These are phyloP conservation scores for Scaptomyza tumidula DNA, from an alignment of 2,888 invertebrate genomes.

Conservation along the genomic window DNA sequence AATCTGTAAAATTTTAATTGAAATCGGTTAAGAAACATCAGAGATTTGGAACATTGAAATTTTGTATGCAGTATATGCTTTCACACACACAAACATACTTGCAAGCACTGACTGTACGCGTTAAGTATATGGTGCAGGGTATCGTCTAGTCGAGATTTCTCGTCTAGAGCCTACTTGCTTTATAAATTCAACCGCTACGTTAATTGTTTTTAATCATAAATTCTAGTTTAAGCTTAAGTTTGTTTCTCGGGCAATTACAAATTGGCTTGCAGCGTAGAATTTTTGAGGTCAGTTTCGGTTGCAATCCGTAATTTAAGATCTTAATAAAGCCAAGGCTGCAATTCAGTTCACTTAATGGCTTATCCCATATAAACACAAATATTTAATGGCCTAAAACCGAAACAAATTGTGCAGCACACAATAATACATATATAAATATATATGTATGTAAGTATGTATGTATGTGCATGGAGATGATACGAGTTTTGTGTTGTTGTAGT, in stretches of 20 bases:
- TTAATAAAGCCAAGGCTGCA: constrained; percentile 25
- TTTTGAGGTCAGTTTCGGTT: constrained; percentile 5
- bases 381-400: constrained; percentile 15
- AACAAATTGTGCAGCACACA: constrained; percentile 29
- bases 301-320: constrained; percentile 25
- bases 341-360: constrained; percentile 50
- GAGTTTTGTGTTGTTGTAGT: neutral
- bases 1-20: too few relatives aligned
- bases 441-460: neutral
- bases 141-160: too few relatives aligned
- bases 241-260: neutral
- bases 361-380: constrained; percentile 21
- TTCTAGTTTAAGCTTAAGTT: neutral
- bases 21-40: too few relatives aligned
- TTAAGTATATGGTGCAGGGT: too few relatives aligned
- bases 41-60: too few relatives aligned
- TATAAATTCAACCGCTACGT: too few relatives aligned
- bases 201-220: constrained; percentile 1
- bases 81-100: too few relatives aligned
- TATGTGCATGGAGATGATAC: constrained; percentile 7
- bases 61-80: too few relatives aligned
- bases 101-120: too few relatives aligned
- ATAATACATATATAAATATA: neutral
- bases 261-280: constrained; percentile 4
- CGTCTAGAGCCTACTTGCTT: too few relatives aligned